These are phyloP conservation scores for Phrynocephalus vlangalii DNA, from an alignment of 2,797 vertebrate species.

Conservation along the genomic window DNA sequence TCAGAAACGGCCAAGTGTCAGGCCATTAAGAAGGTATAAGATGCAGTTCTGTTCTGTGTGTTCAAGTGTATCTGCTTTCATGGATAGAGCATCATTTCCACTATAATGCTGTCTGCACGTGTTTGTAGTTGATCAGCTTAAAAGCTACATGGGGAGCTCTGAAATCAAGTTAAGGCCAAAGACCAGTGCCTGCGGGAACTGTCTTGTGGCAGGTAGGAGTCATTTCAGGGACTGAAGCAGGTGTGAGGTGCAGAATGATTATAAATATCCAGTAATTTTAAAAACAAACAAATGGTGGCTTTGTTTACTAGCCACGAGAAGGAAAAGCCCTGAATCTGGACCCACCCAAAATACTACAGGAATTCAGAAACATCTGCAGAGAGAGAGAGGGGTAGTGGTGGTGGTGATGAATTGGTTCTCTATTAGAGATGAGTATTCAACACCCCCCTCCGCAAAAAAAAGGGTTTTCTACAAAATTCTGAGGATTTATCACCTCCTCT, in stretches of 20 bases:
- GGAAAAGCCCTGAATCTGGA: neutral
- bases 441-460: no score
- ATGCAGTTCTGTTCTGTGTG: neutral
- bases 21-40: slow-evolving; percentile 95
- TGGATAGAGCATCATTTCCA: neutral
- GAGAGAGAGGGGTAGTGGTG: neutral
- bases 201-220: neutral
- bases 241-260: neutral
- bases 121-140: no score
- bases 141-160: no score
- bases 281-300: neutral
- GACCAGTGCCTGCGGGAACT: neutral
- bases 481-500: neutral
- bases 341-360: neutral
- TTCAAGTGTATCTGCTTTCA: neutral
- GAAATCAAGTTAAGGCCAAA: no score
- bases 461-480: neutral
- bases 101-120: neutral
- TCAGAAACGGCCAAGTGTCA: slow-evolving; percentile 97
- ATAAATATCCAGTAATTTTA: no score
- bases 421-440: neutral
- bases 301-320: neutral
- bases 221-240: neutral
- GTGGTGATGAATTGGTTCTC: neutral
- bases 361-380: neutral